These are phyloP conservation scores for Oreocharis arfaki DNA, from an alignment of 2,113 vertebrate species.

Conservation along the genomic window DNA sequence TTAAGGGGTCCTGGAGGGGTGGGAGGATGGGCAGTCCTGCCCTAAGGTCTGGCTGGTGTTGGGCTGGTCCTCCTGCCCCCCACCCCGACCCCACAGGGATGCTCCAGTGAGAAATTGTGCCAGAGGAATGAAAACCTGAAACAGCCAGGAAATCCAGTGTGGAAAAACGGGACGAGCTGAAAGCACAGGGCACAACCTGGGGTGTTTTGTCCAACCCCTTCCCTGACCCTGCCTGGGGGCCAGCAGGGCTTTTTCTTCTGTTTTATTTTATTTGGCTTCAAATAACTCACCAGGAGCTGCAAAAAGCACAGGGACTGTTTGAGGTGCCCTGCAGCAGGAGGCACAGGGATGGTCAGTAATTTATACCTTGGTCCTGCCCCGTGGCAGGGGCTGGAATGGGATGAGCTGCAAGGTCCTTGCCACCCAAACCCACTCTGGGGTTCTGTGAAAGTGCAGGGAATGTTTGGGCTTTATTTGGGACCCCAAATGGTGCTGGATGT, in stretches of 20 bases:
- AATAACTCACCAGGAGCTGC: background rate
- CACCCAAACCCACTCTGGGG: background rate
- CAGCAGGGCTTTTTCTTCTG: background rate
- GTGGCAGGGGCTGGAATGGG: accelerated
- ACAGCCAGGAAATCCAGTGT: accelerated
- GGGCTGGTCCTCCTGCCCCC: background rate
- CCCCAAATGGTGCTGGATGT: accelerated
- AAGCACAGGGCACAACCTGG: background rate
- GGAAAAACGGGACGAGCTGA: background rate
- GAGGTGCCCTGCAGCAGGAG: background rate
- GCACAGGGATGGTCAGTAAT: background rate
- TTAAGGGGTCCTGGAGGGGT: accelerated
- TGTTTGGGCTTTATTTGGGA: accelerated
- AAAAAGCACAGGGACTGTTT: background rate
- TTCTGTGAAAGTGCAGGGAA: background rate
- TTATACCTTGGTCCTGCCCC: background rate
- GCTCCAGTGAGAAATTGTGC: background rate
- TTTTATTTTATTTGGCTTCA: background rate
- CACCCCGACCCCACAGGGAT: accelerated
- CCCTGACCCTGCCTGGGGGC: accelerated
- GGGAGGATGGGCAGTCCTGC: background rate
- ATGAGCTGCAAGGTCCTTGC: background rate
- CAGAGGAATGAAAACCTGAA: accelerated
- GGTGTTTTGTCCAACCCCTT: background rate
- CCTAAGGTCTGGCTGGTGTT: accelerated